Base-by-base conservation (phyloP, 2,113 vertebrate genomes). In the Ictalurus furcatus region DNA sequence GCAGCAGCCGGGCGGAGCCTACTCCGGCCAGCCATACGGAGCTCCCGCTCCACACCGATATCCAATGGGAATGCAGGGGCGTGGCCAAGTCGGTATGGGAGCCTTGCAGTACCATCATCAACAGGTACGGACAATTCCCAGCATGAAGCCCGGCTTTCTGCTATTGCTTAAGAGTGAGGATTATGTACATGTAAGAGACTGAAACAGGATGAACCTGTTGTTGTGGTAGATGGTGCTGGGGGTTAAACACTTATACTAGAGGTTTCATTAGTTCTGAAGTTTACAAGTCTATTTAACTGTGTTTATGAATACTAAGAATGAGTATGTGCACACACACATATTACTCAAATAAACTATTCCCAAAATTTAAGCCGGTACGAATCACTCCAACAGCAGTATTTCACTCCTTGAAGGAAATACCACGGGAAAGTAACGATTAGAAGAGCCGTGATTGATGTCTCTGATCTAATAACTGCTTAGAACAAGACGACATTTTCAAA, bases 81-180 rank as follows among this genome's bases (percentile, higher is more conserved):
- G 98, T 81, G 96, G 95, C 88, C 97, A 97, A 0, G 95, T 96
- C 88, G 93, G 94, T 92, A 96, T 98, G 95, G 96, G 92, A 88
- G 97, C 96, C 92, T 95, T 98, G 96, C 98, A 98, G 95, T 98
- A 97, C 94, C 95, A 97, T 73, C 97, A 98, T 92, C 97, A 97
- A 94, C 97, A 99, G 97, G 98, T 98, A 93, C 86, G 71, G 74
- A 13, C 30, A 14, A 2, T 34, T 88, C 44, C 19, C 9, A 52
- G 28, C 21, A 34, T 67, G 7, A 86, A 28, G 21, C 40, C 21
- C 19, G 30, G 48, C 23, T 59, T 59, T 59, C 17, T 1, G 61
- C 30, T 71, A 23, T 83, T 83, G 63, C 65, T 13, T 59, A 71
- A 54, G 17, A 5, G 28, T 54, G 16, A 71, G 2, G 25, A n/a